Evolutionary conservation across 2,888 invertebrate species (phyloP).

Genomic region (Nomada ferruginata): DNA sequence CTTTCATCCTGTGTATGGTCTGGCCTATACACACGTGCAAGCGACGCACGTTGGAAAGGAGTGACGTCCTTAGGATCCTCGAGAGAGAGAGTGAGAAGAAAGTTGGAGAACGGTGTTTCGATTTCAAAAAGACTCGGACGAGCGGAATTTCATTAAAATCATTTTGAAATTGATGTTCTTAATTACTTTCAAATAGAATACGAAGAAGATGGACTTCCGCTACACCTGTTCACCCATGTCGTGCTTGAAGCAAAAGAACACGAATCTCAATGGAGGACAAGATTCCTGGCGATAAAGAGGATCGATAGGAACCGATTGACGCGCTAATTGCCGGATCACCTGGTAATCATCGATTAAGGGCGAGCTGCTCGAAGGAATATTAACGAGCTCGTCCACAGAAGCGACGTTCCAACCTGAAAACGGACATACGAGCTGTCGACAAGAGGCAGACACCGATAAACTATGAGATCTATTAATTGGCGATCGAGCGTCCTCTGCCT

Average conservation of each 20-base stretch:
- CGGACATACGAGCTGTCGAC: slow-evolving; percentile 36
- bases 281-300: slow-evolving; percentile 19
- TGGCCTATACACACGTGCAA: too few relatives aligned
- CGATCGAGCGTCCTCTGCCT: slow-evolving; percentile 28
- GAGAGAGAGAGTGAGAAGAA: too few relatives aligned
- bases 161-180: too few relatives aligned
- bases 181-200: too few relatives aligned
- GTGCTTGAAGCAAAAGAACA: neutral
- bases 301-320: slow-evolving; percentile 27
- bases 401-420: slow-evolving; percentile 19
- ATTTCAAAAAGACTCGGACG: too few relatives aligned
- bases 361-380: slow-evolving; percentile 51
- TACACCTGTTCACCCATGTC: neutral
- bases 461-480: slow-evolving; percentile 65
- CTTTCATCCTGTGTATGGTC: too few relatives aligned
- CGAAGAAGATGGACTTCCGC: neutral
- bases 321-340: slow-evolving; percentile 56
- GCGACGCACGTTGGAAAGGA: slow-evolving; percentile 5
- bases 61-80: slow-evolving; percentile 36
- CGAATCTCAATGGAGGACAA: slow-evolving; percentile 3
- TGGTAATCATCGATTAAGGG: slow-evolving; percentile 61
- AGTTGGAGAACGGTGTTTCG: neutral
- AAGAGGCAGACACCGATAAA: slow-evolving; percentile 31
- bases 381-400: slow-evolving; percentile 44
- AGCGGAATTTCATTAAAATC: too few relatives aligned